Conservation (phyloP, 2,113 vertebrate species). For the Corydoras maculifer region DNA sequence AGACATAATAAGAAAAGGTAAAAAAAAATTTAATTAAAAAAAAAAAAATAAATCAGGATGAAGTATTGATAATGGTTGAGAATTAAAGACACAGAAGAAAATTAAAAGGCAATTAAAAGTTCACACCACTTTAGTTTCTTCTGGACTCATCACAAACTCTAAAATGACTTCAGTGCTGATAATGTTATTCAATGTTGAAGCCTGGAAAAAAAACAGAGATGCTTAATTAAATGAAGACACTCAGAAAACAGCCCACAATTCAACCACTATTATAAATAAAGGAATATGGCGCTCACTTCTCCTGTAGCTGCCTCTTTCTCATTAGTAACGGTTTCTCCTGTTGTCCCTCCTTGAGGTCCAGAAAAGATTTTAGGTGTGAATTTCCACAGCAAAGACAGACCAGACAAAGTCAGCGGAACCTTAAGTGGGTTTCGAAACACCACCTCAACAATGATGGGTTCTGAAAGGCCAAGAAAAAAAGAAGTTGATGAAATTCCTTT, state of each 20-base stretch:
- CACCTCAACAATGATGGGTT: constrained; percentile 91
- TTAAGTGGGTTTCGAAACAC: constrained; percentile 90
- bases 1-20: too few relatives aligned
- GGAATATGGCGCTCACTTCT: constrained; percentile 13
- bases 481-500: not conserved
- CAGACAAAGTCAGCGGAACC: constrained; percentile 81
- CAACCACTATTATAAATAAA: too few relatives aligned
- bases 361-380: constrained; percentile 73
- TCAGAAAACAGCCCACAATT: too few relatives aligned
- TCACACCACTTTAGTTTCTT: constrained; percentile 91
- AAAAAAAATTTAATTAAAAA: too few relatives aligned
- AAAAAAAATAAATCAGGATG: too few relatives aligned
- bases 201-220: constrained; percentile 50
- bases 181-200: constrained; percentile 55
- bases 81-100: not conserved
- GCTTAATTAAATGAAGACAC: too few relatives aligned
- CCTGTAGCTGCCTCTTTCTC: constrained; percentile 57
- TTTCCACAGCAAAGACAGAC: constrained; percentile 87
- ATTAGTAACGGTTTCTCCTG: constrained; percentile 68
- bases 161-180: constrained; percentile 84
- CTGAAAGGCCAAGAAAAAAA: constrained; percentile 51
- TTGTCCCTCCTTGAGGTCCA: constrained; percentile 54
- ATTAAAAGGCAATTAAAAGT: not conserved
- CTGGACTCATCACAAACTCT: constrained; percentile 81
- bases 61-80: not conserved